A percentile compares a stretch with the other conserved stretches of the same genome.
These are phyloP conservation scores for Pectinophora gossypiella DNA, from an alignment of 1,140 invertebrate species.

Conservation along the genomic window DNA sequence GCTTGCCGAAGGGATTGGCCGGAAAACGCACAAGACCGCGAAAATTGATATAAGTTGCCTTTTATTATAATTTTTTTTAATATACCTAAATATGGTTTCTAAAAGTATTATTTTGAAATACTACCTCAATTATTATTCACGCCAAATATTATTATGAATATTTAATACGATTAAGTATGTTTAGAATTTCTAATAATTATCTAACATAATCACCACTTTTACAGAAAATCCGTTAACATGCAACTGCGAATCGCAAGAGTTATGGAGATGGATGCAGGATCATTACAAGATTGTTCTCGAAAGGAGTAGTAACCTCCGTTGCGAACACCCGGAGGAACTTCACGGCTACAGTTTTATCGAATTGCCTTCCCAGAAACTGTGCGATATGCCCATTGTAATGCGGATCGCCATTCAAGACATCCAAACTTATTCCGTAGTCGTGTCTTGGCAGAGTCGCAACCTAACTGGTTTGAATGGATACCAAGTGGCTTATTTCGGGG, in stretches of 20 bases:
- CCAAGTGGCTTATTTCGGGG: constrained; percentile 88
- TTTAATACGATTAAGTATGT: too few relatives aligned
- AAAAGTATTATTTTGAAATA: too few relatives aligned
- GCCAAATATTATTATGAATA: too few relatives aligned
- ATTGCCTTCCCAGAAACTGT: constrained; percentile 87
- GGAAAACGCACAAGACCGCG: too few relatives aligned
- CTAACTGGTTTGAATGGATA: constrained; percentile 90
- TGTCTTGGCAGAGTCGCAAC: constrained; percentile 93
- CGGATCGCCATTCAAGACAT: constrained; percentile 91
- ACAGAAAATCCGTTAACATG: constrained; percentile 90
- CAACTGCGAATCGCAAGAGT: constrained; percentile 88
- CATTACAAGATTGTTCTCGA: constrained; percentile 83
- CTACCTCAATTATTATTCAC: too few relatives aligned
- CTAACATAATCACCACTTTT: too few relatives aligned
- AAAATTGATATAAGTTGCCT: too few relatives aligned
- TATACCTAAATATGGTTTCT: too few relatives aligned
- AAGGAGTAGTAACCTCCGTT: constrained; percentile 79
- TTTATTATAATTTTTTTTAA: too few relatives aligned
- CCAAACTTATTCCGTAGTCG: constrained; percentile 89
- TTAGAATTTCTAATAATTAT: too few relatives aligned
- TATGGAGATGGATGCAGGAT: constrained; percentile 92
- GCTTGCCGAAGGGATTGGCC: too few relatives aligned
- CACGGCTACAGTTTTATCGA: constrained; percentile 84
- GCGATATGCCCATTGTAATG: constrained; percentile 86
- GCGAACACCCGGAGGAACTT: constrained; percentile 87